A percentile compares a stretch with the other conserved stretches of the same genome.
Conservation (phyloP, 2,797 vertebrate species). For the Sebastes jordani region DNA sequence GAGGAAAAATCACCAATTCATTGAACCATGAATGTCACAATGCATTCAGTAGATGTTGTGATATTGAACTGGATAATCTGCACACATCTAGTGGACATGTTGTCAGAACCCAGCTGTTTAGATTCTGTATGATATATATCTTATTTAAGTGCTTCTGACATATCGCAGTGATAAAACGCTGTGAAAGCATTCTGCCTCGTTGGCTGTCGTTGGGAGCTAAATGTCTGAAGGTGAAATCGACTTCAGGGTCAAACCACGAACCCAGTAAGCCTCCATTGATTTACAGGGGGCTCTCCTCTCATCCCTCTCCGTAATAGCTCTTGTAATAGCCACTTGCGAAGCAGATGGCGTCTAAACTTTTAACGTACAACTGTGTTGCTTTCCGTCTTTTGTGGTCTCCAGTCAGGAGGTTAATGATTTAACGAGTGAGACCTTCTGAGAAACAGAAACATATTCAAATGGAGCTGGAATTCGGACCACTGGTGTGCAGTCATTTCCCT, state of each 20-base stretch:
- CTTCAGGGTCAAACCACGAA: slow-evolving; percentile 55
- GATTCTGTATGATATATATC: slow-evolving; percentile 11
- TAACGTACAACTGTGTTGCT: slow-evolving; percentile 43
- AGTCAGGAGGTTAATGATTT: slow-evolving; percentile 67
- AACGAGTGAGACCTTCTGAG: slow-evolving; percentile 62
- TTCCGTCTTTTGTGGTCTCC: slow-evolving; percentile 51
- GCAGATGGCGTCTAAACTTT: slow-evolving; percentile 51
- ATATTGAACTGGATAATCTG: not conserved
- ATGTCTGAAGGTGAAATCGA: slow-evolving; percentile 59
- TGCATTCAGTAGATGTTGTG: not conserved
- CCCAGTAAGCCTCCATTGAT: slow-evolving; percentile 45
- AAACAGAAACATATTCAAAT: slow-evolving; percentile 61
- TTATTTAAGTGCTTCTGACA: slow-evolving; percentile 52
- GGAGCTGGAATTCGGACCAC: slow-evolving; percentile 33
- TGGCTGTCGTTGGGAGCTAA: slow-evolving; percentile 11
- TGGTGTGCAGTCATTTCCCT: slow-evolving; percentile 67
- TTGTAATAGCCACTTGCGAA: slow-evolving; percentile 32
- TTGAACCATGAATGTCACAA: not conserved
- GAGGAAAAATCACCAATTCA: not conserved
- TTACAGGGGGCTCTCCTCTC: slow-evolving; percentile 35
- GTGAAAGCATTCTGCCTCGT: slow-evolving; percentile 32
- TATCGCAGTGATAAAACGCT: slow-evolving; percentile 35
- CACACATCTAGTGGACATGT: not conserved
- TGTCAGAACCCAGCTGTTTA: not conserved
- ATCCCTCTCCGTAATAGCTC: slow-evolving; percentile 32